Evolutionary conservation across 2,888 invertebrate genomes (phyloP), one percentile per base, ranked within the genome.

Genomic region (Kryphioiulus occultus): DNA sequence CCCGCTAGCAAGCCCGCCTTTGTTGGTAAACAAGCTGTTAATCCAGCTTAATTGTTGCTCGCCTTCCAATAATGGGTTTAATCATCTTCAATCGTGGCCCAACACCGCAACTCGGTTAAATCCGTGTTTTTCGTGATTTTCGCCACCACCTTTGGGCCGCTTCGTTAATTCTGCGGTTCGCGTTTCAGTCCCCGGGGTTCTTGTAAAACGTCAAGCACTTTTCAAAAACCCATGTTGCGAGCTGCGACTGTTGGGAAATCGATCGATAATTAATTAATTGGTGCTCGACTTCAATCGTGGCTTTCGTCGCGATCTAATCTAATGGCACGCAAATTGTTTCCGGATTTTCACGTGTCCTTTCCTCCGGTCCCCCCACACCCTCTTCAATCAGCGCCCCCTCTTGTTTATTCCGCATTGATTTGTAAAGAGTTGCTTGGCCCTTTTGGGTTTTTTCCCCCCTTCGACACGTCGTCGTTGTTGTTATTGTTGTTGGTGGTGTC

Each of bases 231-330:
- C 59, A 7, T 59, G 59, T 59, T 59, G 59, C 59, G n/a, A 59
- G 9, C 59, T n/a, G 22, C n/a, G 10, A n/a, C 22, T 59, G 59
- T 59, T 59, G 22, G 59, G 22, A n/a, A 59, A 59, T 59, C 59
- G 59, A 59, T 59, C 59, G 59, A 59, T 59, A 59, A 59, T 59
- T 59, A 59, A 59, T 59, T 59, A 59, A 59, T 59, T 59, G 59
- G 22, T 59, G 59, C 59, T 59, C 22, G 59, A 59, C 59, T 59
- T 22, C 7, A 7, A 59, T 59, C 59, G 59, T n/a, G 59, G 59
- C 22, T 59, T 59, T 59, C 59, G 22, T 22, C 22, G 59, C 59
- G 59, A 22, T n/a, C 59, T 59, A 59, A 59, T 59, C 59, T 59
- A 22, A 22, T n/a, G 7, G n/a, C n/a, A 59, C 22, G 59, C 59